Evolutionary conservation across 2,888 invertebrate genomes (phyloP).

Genomic region (Athalia circularis): DNA sequence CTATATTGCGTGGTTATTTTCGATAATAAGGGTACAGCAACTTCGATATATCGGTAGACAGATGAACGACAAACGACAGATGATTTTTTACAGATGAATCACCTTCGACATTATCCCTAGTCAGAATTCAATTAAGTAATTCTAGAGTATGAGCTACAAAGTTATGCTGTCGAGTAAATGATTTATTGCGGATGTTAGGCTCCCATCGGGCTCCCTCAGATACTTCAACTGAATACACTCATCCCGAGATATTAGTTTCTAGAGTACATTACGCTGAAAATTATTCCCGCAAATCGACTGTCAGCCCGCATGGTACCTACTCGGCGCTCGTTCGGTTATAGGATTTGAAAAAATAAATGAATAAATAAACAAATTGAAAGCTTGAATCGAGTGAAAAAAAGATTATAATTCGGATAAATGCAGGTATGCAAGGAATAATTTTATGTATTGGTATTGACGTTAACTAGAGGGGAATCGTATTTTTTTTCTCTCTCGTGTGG

Average conservation of each 20-base stretch:
- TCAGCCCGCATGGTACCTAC: background rate
- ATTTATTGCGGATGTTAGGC: conserved; percentile 30
- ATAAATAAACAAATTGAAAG: background rate
- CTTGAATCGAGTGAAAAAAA: background rate
- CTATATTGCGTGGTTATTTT: too few species aligned
- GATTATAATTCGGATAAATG: background rate
- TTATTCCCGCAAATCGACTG: background rate
- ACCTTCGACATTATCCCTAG: background rate
- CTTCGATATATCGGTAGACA: background rate
- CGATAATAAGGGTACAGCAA: too few species aligned
- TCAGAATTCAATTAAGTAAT: conserved; percentile 5
- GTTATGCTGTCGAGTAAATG: conserved; percentile 19
- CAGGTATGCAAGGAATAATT: background rate
- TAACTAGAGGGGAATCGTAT: background rate
- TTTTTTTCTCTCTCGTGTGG: background rate
- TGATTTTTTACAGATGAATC: background rate
- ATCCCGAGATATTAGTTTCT: conserved; percentile 11
- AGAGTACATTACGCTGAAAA: background rate
- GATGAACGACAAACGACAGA: background rate
- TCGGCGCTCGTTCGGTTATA: background rate
- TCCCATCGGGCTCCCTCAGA: conserved; percentile 2
- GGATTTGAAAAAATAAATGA: background rate
- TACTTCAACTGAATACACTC: conserved; percentile 19
- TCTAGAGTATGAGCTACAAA: background rate
- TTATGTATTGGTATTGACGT: background rate